Conservation (phyloP, 2,797 vertebrate species). For the Benthosema pterotum region DNA sequence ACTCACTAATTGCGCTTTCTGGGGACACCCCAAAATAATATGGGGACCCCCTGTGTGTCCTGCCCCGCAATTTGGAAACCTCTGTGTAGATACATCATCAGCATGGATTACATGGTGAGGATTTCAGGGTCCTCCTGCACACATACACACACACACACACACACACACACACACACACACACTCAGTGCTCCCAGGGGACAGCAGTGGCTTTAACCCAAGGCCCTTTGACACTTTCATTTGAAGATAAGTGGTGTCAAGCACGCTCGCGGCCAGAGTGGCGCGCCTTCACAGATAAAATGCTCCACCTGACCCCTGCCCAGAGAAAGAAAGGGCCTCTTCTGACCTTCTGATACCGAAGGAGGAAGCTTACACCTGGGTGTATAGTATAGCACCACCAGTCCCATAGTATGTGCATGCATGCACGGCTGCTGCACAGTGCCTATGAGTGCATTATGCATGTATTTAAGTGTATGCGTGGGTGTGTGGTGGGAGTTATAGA, state of each 20-base stretch:
- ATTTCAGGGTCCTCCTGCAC: too few relatives aligned
- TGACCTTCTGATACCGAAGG: conserved; percentile 40
- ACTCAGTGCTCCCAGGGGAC: background rate
- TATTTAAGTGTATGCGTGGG: background rate
- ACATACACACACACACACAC: too few relatives aligned
- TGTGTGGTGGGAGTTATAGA: background rate
- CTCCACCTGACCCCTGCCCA: conserved; percentile 27
- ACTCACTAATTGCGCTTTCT: too few relatives aligned
- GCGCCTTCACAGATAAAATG: conserved; percentile 28
- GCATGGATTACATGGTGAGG: too few relatives aligned
- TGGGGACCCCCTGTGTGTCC: too few relatives aligned
- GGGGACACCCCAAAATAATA: too few relatives aligned
- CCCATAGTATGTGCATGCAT: too few relatives aligned
- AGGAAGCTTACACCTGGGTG: conserved; percentile 41
- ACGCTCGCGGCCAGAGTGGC: conserved; percentile 24
- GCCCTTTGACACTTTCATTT: conserved; percentile 25
- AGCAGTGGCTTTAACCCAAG: conserved; percentile 3
- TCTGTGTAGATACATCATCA: too few relatives aligned
- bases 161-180: background rate
- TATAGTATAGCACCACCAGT: too few relatives aligned
- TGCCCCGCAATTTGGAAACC: too few relatives aligned
- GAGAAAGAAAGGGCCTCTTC: conserved; percentile 41
- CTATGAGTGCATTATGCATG: too few relatives aligned
- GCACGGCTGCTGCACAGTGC: too few relatives aligned
- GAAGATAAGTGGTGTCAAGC: conserved; percentile 29